A percentile compares a stretch with the other conserved stretches of the same genome.
Evolutionary conservation across 53 echinoderm and acorn worm species (phyloP).

Genomic region (Mesocentrotus franciscanus): DNA sequence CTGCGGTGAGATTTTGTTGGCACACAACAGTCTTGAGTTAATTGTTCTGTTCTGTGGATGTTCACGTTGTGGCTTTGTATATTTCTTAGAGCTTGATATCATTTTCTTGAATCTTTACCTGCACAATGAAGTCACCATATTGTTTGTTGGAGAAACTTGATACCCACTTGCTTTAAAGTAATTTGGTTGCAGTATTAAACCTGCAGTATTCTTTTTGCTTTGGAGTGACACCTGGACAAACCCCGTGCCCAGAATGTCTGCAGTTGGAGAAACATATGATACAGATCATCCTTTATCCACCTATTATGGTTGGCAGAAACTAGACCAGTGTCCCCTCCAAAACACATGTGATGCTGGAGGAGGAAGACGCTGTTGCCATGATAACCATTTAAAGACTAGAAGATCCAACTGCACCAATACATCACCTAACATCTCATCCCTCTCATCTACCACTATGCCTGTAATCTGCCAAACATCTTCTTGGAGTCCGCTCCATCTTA

Average conservation of each 20-base stretch:
- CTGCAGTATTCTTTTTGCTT: background rate
- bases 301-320: background rate
- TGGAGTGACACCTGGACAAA: background rate
- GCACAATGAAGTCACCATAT: background rate
- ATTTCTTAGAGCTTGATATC: background rate
- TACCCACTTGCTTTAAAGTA: background rate
- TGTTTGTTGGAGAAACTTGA: background rate
- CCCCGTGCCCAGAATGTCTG: background rate
- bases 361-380: background rate
- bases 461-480: constrained; percentile 26
- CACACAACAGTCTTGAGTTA: background rate
- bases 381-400: background rate
- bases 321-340: background rate
- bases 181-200: background rate
- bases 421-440: constrained; percentile 21
- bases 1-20: background rate
- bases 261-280: background rate
- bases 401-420: background rate
- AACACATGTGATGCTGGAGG: background rate
- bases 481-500: background rate
- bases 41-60: background rate
- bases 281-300: background rate
- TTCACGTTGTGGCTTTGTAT: background rate
- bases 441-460: background rate
- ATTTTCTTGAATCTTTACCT: background rate